Evolutionary conservation across 1,140 invertebrate species (phyloP).

Genomic region (Pseudomyrmex cubaensis): DNA sequence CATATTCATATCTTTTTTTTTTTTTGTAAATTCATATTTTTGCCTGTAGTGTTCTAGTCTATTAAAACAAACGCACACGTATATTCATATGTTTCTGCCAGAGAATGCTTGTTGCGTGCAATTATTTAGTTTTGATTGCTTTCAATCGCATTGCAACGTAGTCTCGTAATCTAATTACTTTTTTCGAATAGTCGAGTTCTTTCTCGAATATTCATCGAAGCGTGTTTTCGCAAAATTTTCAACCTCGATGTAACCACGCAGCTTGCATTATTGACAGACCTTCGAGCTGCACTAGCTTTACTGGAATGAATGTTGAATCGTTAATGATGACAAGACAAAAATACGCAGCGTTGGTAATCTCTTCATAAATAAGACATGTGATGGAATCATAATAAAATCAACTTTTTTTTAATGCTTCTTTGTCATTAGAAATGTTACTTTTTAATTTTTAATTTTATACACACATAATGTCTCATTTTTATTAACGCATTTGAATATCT

Average conservation of each 20-base stretch:
- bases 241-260: not conserved
- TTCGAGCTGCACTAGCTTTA: not conserved
- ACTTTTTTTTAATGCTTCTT: not conserved
- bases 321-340: constrained; percentile 9
- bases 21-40: not conserved
- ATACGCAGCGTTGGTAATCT: not conserved
- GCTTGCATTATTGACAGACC: constrained; percentile 23
- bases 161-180: not conserved
- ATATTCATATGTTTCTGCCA: not conserved
- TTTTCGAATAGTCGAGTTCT: not conserved
- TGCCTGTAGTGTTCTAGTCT: not conserved
- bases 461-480: too few species aligned
- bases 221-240: constrained; percentile 12
- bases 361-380: not conserved
- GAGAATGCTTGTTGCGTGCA: not conserved
- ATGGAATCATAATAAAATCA: not conserved
- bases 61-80: not conserved
- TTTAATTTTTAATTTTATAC: too few species aligned
- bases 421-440: too few species aligned
- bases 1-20: not conserved
- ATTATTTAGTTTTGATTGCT: constrained; percentile 33
- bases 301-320: not conserved
- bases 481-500: too few species aligned
- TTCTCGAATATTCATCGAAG: not conserved
- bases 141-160: not conserved